Conservation (phyloP, 2,888 invertebrate genomes). For the Cantharis rustica region DNA sequence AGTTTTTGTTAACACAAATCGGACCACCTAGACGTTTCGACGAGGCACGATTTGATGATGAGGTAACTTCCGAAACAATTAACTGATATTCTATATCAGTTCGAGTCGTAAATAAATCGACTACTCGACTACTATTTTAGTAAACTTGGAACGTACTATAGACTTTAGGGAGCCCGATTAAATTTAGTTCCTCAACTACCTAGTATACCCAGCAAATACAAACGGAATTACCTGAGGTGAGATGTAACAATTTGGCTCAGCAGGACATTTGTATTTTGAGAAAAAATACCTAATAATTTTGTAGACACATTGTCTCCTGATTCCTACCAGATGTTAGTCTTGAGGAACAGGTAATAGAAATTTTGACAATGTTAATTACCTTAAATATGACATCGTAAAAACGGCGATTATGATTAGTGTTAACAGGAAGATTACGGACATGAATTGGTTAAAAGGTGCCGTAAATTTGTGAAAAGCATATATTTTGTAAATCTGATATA, state of each 20-base stretch:
- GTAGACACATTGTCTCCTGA: constrained; percentile 21
- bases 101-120: background rate
- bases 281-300: constrained; percentile 7
- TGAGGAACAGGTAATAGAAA: constrained; percentile 3
- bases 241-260: constrained; percentile 20
- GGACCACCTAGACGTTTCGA: no score
- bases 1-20: constrained; percentile 1
- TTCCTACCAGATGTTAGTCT: constrained; percentile 16
- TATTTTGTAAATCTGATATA: no score
- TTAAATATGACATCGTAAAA: constrained; percentile 8
- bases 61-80: background rate
- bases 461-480: background rate
- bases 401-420: background rate
- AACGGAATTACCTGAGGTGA: constrained; percentile 17
- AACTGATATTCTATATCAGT: background rate
- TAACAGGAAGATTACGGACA: background rate
- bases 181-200: background rate
- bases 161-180: constrained; percentile 21
- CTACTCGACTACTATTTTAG: background rate
- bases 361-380: constrained; percentile 7
- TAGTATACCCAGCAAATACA: constrained; percentile 12
- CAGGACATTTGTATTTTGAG: constrained; percentile 18
- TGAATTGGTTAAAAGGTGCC: background rate
- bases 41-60: background rate
- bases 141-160: constrained; percentile 5